Evolutionary conservation across 2,113 vertebrate species (phyloP), one percentile per base, ranked within the genome.

Genomic region (Halichoeres trimaculatus): DNA sequence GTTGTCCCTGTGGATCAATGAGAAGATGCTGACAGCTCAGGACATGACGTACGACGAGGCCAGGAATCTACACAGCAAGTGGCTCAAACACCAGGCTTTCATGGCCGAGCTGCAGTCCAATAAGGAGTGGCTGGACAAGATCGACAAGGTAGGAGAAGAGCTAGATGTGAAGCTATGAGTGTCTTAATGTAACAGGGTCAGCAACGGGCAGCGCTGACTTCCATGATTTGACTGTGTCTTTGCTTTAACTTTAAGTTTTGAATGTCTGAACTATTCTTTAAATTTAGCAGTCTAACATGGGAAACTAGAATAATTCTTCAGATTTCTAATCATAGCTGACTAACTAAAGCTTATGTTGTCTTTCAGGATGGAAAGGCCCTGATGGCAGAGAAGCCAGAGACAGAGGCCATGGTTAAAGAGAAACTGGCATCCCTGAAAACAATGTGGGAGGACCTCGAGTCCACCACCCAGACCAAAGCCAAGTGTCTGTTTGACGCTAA

Each of bases 51-150:
- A 99, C 0, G 98, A 99, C 0, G 98, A 99, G 93, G 98, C 98
- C n/a, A 95, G 98, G 70, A 99, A 99, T 90, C 94, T 99, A 8
- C 97, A 98, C 53, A 98, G 96, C 93, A 98, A 98, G 83, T 98
- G 97, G 97, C 92, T 97, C 61, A 98, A 98, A 54, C 97, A 98
- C 79, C 97, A 98, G 80, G 97, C 97, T 3, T 98, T 98, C 79
- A 98, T 98, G 96, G 97, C 97, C 17, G 97, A 98, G 64, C 95
- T 98, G 60, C 98, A 95, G 81, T 98, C 97, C 91, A 99, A 99
- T 92, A 99, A 99, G 92, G 98, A 99, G 78, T 99, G 98, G 98
- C 95, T 99, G 78, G 97, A 99, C 73, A 99, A 99, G 93, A 99
- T 99, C 64, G 93, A 98, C 84, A 97, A 97, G 96, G 98, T 98